Evolutionary conservation across 2,888 invertebrate species (phyloP), one percentile per base, ranked within the genome.

Genomic region (Mechanitis messenoides): DNA sequence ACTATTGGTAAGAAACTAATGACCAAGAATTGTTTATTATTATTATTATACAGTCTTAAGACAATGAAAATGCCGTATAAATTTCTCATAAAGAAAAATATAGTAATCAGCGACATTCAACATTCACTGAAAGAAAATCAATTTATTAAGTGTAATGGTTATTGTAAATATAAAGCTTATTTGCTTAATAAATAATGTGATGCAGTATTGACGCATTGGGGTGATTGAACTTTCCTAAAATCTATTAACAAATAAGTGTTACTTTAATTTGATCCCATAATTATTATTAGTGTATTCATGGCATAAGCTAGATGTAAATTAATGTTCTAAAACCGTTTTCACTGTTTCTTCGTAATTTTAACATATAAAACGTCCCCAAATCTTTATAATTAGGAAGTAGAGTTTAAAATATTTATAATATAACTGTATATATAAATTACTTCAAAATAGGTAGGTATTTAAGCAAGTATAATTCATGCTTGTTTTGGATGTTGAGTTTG

Each of bases 401-500:
- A 42, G 9, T 42, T 42, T 12, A 50, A 50, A 31, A 31, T 11
- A 50, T 50, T 31, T 50, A 47, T 42, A 1, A 42, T 42, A 42
- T 7, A 31, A 50, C 31, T 28, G 31, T 50, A 50, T 28, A 6
- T 3, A 50, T 50, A 50, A 31, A 47, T 20, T 6, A 50, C 31
- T 31, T 31, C 28, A 50, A 12, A 12, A 12, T 33, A 55, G 20
- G 33, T 35, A 55, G 42, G 53, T 31, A 55, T 45, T 53, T 33
- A 55, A 63, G 53, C 59, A 45, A 54, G 20, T 20, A 54, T 58
- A 58, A 45, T 72, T 92, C 92, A 93, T 91, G 92, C 91, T 77
- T 94, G 94, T 76, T 94, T 94, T 3, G 92, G 92, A 82, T 94
- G 94, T 61, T 87, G 83, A 68, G 91, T 85, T 1, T 93, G 91